These are phyloP conservation scores for Phoenicopterus ruber DNA, from an alignment of 2,113 vertebrate genomes.

Conservation along the genomic window DNA sequence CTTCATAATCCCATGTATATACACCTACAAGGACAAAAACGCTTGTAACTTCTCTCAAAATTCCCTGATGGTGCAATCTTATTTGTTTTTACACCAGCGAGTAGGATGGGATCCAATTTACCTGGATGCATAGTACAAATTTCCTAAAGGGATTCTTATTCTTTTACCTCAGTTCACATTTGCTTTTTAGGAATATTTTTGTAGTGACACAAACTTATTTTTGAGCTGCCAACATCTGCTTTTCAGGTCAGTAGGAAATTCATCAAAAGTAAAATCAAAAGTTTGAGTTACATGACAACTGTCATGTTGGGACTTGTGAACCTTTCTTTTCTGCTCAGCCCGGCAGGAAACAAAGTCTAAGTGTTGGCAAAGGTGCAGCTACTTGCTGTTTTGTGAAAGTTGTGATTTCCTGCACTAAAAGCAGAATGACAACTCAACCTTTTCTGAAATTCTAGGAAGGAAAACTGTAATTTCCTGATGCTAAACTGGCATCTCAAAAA, in stretches of 20 bases:
- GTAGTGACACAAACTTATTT: not conserved
- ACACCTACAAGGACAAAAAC: not conserved
- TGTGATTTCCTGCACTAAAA: not conserved
- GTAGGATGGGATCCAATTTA: not conserved
- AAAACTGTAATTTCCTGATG: not conserved
- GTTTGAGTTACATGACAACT: not conserved
- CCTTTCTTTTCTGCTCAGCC: not conserved
- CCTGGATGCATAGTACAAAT: not conserved
- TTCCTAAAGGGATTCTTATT: not conserved
- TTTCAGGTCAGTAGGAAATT: not conserved
- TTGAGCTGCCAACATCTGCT: not conserved
- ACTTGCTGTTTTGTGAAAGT: not conserved
- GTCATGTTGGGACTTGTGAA: not conserved
- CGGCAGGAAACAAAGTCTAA: not conserved
- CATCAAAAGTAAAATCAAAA: not conserved
- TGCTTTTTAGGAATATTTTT: not conserved
- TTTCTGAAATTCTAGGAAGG: not conserved
- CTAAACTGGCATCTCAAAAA: not conserved
- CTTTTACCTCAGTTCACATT: not conserved
- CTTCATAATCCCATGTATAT: not conserved
- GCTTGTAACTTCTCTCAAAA: not conserved
- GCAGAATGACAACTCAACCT: not conserved
- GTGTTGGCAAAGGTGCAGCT: not conserved
- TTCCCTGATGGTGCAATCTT: not conserved
- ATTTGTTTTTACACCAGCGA: not conserved